phyloP scores from a whole-genome alignment of 2,888 invertebrate genomes.

The Drosophila testacea region DNA sequence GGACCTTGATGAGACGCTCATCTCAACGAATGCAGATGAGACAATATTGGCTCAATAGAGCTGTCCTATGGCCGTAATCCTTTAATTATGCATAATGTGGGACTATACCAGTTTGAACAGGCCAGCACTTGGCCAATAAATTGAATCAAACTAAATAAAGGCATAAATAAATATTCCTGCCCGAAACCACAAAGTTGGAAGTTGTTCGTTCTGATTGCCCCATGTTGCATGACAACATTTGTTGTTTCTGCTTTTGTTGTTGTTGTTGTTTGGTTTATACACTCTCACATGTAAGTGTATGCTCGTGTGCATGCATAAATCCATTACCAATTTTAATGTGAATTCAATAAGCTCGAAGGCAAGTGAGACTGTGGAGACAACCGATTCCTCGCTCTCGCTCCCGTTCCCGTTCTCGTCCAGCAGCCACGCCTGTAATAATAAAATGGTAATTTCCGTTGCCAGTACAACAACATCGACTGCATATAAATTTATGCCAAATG shows the following conservation, averaged over 20 bases:
- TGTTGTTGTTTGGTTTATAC: conserved; percentile 10
- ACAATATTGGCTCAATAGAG: conserved; percentile 7
- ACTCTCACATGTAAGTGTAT: neutral
- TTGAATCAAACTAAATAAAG: conserved; percentile 33
- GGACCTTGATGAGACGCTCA: neutral
- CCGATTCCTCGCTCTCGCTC: neutral
- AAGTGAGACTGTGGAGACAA: neutral
- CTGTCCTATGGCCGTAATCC: neutral
- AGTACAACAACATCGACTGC: conserved; percentile 39
- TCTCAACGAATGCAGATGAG: neutral
- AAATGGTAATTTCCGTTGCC: conserved; percentile 77
- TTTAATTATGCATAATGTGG: conserved; percentile 8
- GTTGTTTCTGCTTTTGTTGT: neutral
- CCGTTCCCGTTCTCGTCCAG: neutral
- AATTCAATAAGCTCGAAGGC: conserved; percentile 65
- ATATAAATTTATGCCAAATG: conserved; percentile 74
- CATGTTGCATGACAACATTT: conserved; percentile 6
- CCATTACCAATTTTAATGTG: conserved; percentile 75
- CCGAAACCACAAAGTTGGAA: conserved; percentile 14
- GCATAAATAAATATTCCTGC: conserved; percentile 51
- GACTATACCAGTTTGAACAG: neutral
- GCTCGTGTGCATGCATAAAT: conserved; percentile 64
- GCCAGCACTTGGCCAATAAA: conserved; percentile 2
- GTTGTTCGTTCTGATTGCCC: conserved; percentile 16
- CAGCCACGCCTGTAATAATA: conserved; percentile 68